Conservation (phyloP, 2,797 vertebrate genomes). For the Luscinia luscinia region DNA sequence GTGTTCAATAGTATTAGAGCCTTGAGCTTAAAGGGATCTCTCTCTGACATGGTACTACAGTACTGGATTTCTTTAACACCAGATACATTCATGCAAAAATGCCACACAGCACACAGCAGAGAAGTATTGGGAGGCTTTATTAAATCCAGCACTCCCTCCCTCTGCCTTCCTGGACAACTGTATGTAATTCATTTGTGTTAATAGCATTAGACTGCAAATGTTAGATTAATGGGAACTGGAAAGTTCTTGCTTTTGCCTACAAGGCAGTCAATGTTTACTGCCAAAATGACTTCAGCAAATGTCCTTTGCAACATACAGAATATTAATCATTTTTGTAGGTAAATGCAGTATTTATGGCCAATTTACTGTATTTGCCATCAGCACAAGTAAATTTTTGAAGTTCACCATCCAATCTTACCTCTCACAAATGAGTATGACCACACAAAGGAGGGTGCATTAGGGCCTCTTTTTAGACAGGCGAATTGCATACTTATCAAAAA, state of each 20-base stretch:
- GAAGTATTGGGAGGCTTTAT: constrained; percentile 9
- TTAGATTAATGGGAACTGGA: not conserved
- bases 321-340: not conserved
- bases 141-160: not conserved
- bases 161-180: not conserved
- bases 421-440: not conserved
- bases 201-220: constrained; percentile 1
- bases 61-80: not conserved
- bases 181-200: constrained; percentile 21
- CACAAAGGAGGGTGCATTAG: not conserved
- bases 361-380: not conserved
- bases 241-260: constrained; percentile 17
- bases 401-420: not conserved
- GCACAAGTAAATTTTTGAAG: not conserved
- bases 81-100: not conserved
- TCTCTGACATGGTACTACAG: not conserved
- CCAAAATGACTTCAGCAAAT: not conserved
- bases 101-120: not conserved
- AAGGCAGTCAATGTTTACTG: not conserved
- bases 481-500: not conserved
- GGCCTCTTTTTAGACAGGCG: not conserved
- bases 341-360: not conserved
- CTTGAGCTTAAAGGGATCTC: not conserved
- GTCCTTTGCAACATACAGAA: not conserved
- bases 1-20: not conserved